These are phyloP conservation scores for Caenorhabditis elegans DNA, from an alignment of 1,140 invertebrate species.

Conservation along the genomic window DNA sequence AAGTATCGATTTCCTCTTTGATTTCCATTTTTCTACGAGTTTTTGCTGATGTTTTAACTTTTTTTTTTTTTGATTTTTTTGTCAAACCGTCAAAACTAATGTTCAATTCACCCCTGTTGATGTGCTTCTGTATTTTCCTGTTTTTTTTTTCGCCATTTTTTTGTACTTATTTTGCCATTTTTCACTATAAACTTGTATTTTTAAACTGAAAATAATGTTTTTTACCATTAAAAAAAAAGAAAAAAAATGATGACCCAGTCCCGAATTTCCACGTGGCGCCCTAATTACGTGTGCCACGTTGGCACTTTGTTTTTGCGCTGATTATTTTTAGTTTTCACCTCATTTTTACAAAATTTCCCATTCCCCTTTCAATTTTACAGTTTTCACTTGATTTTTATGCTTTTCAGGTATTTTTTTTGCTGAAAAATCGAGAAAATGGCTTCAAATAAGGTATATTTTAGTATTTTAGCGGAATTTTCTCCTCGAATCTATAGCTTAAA, in stretches of 20 bases:
- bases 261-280: neutral
- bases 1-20: no score
- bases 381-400: neutral
- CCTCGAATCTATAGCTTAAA: no score
- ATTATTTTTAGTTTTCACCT: neutral
- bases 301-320: neutral
- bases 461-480: no score
- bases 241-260: no score
- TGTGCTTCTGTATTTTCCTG: neutral
- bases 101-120: no score
- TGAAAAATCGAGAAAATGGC: neutral
- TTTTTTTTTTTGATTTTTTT: no score
- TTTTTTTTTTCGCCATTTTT: neutral
- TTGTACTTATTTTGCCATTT: neutral
- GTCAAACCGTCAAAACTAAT: no score
- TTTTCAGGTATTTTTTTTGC: neutral
- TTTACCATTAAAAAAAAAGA: no score
- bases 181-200: no score
- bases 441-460: no score
- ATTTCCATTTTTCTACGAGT: neutral
- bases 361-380: neutral
- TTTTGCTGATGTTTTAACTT: neutral
- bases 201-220: no score
- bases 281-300: neutral
- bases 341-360: neutral